Percentiles rank a stretch among this genome's conserved stretches.
These are phyloP conservation scores for Apodemus speciosus DNA, from an alignment of 2,113 vertebrate genomes.

Conservation along the genomic window DNA sequence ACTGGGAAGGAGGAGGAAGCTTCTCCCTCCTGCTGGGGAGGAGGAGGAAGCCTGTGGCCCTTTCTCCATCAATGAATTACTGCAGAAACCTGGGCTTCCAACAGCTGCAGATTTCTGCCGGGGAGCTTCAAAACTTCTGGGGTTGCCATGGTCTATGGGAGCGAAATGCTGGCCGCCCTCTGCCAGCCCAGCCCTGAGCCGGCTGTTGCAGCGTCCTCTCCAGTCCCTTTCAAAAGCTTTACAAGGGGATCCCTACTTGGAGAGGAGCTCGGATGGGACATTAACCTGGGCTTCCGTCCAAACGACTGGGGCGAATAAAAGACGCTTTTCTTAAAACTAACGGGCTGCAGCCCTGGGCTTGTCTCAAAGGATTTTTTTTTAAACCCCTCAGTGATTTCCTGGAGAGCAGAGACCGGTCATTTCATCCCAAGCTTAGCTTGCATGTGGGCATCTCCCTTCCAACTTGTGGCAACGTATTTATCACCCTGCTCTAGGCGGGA, in stretches of 20 bases:
- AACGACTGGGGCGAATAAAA: constrained; percentile 27
- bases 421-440: neutral
- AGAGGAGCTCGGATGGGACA: neutral
- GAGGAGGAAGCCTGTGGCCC: neutral
- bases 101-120: constrained; percentile 13
- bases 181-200: neutral
- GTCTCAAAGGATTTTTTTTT: neutral
- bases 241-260: neutral
- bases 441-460: neutral
- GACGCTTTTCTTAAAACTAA: constrained; percentile 63
- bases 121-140: constrained; percentile 10
- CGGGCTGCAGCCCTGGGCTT: neutral
- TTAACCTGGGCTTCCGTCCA: constrained; percentile 48
- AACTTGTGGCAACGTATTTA: neutral
- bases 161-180: constrained; percentile 57
- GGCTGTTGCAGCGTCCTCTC: constrained; percentile 53
- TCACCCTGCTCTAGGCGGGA: neutral
- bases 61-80: neutral
- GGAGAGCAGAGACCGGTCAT: neutral
- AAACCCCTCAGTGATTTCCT: neutral
- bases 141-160: constrained; percentile 72
- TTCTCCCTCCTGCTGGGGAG: neutral
- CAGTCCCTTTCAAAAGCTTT: constrained; percentile 62
- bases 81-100: neutral
- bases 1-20: too few species aligned